Evolutionary conservation across 2,113 vertebrate genomes (phyloP), one percentile per base, ranked within the genome.

Genomic region (Trachemys scripta): DNA sequence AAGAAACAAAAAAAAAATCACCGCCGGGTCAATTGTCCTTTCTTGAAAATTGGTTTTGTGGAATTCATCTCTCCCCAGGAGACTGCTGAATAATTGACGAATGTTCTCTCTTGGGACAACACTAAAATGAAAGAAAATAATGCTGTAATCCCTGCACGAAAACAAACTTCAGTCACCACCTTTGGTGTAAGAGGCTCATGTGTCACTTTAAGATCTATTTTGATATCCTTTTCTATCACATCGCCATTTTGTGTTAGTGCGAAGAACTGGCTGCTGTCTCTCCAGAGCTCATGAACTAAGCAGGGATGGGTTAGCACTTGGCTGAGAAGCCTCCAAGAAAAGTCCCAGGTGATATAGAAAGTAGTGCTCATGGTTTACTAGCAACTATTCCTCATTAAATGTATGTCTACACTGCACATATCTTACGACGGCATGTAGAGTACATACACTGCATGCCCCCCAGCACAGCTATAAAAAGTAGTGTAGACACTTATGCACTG

Each of bases 111-210:
- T 91, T 86, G 93, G 90, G 95, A 94, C 85, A 90, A 83, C 85
- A 79, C 85, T 65, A 14, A 59, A 82, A 85, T 54, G 65, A 96
- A 97, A 96, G 96, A 90, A 97, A 97, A 93, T 95, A 94, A 92
- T 81, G 87, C 82, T 95, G 89, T 97, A 88, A 97, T 96, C 93
- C 93, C 0, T 2, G 78, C 65, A 87, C 83, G 93, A 96, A 97
- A 97, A 95, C 65, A 84, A 89, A 94, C 92, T 96, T 96, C 90
- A 95, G 95, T 90, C 92, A 91, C 81, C 91, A 91, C 95, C 94
- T 97, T 95, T 97, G 93, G 96, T 96, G 95, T 94, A 87, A 79
- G 69, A 88, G 89, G 72, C 90, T 92, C 92, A 47, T 72, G 24
- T 59, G 79, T 84, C 96, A 82, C 53, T 75, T 84, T 85, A 96